Evolutionary conservation across 2,113 vertebrate species (phyloP).

Genomic region (Gallinago undulata): DNA sequence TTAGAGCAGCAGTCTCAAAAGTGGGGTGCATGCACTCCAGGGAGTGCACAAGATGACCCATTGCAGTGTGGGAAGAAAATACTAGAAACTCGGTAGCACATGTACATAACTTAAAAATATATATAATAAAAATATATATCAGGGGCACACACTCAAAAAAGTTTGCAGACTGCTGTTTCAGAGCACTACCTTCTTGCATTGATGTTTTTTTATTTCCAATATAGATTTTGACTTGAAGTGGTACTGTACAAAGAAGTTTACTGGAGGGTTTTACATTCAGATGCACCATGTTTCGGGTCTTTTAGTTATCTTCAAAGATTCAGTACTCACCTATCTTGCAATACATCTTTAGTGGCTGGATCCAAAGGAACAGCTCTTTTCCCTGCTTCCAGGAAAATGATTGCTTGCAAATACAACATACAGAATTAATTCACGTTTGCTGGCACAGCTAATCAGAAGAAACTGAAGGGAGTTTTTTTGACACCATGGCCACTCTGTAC

Average conservation of each 20-base stretch:
- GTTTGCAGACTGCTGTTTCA: fast-evolving
- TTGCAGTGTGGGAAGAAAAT: background rate
- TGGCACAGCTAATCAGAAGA: background rate
- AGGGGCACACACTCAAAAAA: background rate
- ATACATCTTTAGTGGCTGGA: background rate
- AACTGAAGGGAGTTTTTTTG: background rate
- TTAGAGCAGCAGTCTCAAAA: background rate
- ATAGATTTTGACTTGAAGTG: background rate
- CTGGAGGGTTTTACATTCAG: background rate
- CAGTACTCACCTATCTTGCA: background rate
- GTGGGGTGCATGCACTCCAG: fast-evolving
- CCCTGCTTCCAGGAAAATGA: background rate
- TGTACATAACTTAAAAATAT: background rate
- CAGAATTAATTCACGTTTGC: background rate
- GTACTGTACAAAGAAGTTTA: background rate
- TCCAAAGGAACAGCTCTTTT: background rate
- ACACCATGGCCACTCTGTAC: background rate
- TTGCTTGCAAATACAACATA: background rate
- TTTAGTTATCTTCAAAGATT: background rate
- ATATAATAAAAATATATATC: background rate
- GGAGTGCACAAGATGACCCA: background rate
- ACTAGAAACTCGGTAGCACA: background rate
- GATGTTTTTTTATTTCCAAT: background rate
- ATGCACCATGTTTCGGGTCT: background rate
- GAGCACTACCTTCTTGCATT: background rate